phyloP scores from a whole-genome alignment of 1,140 invertebrate species.

The Lepidurus couesii region DNA sequence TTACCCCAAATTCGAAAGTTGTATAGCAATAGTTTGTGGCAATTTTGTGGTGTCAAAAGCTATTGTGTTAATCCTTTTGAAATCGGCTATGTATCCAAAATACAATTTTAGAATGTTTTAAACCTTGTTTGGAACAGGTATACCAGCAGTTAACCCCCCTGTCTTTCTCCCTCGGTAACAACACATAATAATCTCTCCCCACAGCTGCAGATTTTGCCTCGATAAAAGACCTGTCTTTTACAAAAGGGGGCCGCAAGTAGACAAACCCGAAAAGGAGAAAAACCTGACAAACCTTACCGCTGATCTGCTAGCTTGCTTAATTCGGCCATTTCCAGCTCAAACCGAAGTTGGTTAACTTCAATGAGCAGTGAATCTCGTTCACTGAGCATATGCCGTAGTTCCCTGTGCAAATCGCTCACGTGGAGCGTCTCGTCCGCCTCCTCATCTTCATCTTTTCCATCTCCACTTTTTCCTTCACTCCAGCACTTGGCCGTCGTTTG shows the following conservation, averaged over 20 bases:
- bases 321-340: slow-evolving; percentile 10
- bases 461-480: not conserved
- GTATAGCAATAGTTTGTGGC: no score
- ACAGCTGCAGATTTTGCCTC: not conserved
- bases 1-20: no score
- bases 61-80: no score
- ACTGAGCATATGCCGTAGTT: not conserved
- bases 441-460: not conserved
- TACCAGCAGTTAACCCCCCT: not conserved
- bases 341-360: not conserved
- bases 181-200: not conserved
- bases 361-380: not conserved
- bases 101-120: not conserved
- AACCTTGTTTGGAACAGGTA: not conserved
- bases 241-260: not conserved
- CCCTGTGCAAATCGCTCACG: not conserved
- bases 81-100: not conserved
- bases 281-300: not conserved
- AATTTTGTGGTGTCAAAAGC: no score
- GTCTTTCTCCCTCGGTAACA: not conserved
- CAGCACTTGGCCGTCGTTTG: not conserved
- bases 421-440: not conserved
- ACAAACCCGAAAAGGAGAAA: not conserved
- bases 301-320: not conserved
- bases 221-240: not conserved